Conservation (phyloP, 2,113 vertebrate species). For the Centrocercus urophasianus region DNA sequence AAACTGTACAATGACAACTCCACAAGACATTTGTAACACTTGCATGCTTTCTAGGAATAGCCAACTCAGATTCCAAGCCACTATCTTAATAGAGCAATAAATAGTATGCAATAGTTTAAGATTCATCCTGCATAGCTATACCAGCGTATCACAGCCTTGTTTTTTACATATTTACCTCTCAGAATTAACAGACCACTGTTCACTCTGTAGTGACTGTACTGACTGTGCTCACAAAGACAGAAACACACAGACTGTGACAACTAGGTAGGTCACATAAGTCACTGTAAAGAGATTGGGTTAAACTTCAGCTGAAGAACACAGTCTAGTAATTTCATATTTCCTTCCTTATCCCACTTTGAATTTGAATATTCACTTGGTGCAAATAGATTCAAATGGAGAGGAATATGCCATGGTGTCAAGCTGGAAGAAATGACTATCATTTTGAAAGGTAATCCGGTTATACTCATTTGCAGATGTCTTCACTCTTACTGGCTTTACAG, state of each 20-base stretch:
- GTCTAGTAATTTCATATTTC: background rate
- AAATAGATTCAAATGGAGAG: background rate
- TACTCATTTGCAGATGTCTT: background rate
- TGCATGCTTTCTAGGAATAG: background rate
- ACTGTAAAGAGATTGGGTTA: background rate
- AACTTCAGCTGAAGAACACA: background rate
- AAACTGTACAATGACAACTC: background rate
- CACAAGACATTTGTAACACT: background rate
- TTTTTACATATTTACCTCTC: background rate
- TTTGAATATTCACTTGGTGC: background rate
- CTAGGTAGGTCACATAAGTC: background rate
- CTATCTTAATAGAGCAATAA: background rate
- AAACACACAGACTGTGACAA: background rate
- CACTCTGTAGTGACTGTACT: background rate
- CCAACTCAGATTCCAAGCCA: background rate
- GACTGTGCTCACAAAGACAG: background rate
- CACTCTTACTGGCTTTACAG: background rate
- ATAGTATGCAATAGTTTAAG: fast-evolving
- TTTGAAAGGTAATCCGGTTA: background rate
- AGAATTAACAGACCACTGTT: background rate
- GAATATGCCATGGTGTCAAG: background rate
- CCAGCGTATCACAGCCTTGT: background rate
- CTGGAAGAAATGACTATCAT: background rate
- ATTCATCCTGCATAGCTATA: background rate
- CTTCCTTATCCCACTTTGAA: background rate